Percentiles rank a stretch among this genome's conserved stretches.
Conservation (phyloP, 2,797 vertebrate genomes). For the Chiloscyllium punctatum region DNA sequence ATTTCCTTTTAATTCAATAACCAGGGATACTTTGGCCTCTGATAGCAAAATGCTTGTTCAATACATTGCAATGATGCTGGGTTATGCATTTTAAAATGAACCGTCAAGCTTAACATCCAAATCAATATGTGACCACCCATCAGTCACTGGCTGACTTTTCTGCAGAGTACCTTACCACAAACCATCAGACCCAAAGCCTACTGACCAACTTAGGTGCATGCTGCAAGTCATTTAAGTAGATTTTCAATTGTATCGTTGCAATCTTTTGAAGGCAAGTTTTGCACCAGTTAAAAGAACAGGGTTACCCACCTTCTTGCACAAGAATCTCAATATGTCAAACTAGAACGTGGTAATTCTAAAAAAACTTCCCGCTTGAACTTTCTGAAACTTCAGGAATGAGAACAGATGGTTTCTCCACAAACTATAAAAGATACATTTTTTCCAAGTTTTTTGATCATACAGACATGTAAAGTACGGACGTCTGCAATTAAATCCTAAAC, state of each 20-base stretch:
- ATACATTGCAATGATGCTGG: not conserved
- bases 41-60: not conserved
- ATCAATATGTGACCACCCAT: not conserved
- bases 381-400: not conserved
- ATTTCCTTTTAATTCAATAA: not conserved
- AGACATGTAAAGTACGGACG: not conserved
- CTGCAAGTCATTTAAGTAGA: not conserved
- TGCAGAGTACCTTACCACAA: not conserved
- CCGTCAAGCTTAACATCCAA: not conserved
- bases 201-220: not conserved
- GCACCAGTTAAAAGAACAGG: not conserved
- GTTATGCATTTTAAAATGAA: not conserved
- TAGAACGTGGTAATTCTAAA: not conserved
- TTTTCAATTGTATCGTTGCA: not conserved
- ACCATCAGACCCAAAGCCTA: not conserved
- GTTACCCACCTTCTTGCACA: not conserved
- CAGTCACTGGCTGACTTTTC: not conserved
- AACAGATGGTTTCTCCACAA: not conserved
- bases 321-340: not conserved
- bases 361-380: not conserved
- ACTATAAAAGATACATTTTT: not conserved
- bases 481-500: not conserved
- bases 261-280: not conserved
- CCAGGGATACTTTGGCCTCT: not conserved
- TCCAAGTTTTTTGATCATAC: not conserved